Evolutionary conservation across 2,797 vertebrate genomes (phyloP), one percentile per base, ranked within the genome.

Genomic region (Botia almorhae): DNA sequence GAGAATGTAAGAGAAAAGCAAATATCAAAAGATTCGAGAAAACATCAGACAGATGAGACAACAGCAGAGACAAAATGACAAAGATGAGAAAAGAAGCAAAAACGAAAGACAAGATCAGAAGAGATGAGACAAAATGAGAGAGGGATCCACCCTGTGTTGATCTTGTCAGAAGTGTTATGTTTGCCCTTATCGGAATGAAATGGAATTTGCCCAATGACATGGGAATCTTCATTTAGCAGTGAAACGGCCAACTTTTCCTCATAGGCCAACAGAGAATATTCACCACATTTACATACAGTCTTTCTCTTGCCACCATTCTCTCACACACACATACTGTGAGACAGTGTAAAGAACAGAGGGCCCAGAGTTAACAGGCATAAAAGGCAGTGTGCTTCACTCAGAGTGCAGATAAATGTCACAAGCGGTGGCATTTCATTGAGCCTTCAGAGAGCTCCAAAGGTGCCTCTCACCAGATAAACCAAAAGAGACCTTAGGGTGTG

Each of bases 131-230:
- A 46, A 46, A 11, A 46, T 46, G 10, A 46, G 43, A 70, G 67
- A 68, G 23, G 43, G 72, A 80, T 19, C 72, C 50, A 36, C 58
- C 68, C 68, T 13, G 61, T 19, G 50, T 69, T 70, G 55, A 77
- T 74, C 72, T 84, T 69, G 81, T 74, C 72, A 33, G 53, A 68
- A 51, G 82, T 68, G 63, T 56, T 64, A 72, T 50, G 50, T 29
- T 74, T 46, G 76, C 78, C 73, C 78, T 83, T 79, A 85, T 80
- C 83, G 56, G 78, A 80, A 75, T 56, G 75, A 86, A 85, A 83
- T 83, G 69, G 69, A 87, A 81, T 84, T 79, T 79, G 78, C 78
- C 63, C 82, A 84, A 70, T 84, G 78, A 83, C 83, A 79, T 78
- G 79, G 84, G 78, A 83, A 80, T 82, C 74, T 83, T 83, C 36